A percentile compares a stretch with the other conserved stretches of the same genome.
Evolutionary conservation across 1,140 invertebrate genomes (phyloP).

Genomic region (Marisa cornuarietis): DNA sequence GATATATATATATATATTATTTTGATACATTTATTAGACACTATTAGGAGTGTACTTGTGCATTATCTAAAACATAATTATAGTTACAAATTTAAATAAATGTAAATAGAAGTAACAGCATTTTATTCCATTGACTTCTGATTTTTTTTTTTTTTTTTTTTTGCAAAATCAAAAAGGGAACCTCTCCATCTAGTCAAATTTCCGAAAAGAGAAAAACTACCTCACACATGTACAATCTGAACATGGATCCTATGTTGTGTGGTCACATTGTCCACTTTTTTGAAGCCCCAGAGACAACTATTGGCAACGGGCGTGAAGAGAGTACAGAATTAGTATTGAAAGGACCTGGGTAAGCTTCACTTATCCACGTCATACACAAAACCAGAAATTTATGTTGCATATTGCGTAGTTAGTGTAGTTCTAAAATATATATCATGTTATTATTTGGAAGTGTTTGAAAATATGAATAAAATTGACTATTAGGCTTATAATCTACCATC

Average conservation of each 20-base stretch:
- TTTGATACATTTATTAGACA: too few relatives aligned
- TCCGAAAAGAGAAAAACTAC: constrained; percentile 68
- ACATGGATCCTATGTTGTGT: constrained; percentile 71
- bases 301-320: constrained; percentile 68
- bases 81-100: not conserved
- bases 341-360: constrained; percentile 69
- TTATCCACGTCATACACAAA: too few relatives aligned
- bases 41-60: too few relatives aligned
- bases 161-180: constrained; percentile 15
- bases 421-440: too few relatives aligned
- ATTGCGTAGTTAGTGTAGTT: too few relatives aligned
- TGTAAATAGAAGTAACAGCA: not conserved
- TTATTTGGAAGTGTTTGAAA: too few relatives aligned
- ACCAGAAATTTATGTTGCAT: not conserved
- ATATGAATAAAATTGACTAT: too few relatives aligned
- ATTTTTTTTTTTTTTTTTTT: not conserved
- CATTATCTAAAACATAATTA: too few relatives aligned
- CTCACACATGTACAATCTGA: constrained; percentile 73
- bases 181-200: constrained; percentile 28
- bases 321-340: constrained; percentile 67
- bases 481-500: too few relatives aligned
- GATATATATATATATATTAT: too few relatives aligned
- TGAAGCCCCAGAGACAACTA: constrained; percentile 63
- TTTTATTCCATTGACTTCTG: not conserved
- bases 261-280: constrained; percentile 72